These are phyloP conservation scores for Eupithecia subumbrata DNA, from an alignment of 2,888 invertebrate genomes.

Conservation along the genomic window DNA sequence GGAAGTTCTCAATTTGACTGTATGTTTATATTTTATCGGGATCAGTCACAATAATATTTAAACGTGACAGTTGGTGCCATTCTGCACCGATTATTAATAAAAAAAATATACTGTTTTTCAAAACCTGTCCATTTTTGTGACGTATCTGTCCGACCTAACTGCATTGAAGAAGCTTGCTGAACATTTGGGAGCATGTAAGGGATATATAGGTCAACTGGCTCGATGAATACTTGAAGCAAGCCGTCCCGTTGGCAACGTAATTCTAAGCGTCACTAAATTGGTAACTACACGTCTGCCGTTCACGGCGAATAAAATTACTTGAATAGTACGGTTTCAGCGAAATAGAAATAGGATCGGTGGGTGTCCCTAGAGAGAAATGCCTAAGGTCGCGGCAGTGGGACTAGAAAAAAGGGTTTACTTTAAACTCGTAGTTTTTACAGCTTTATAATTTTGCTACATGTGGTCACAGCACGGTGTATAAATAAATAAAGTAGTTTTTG, in stretches of 20 bases:
- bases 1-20: too few species aligned
- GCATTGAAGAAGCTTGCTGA: conserved; percentile 13
- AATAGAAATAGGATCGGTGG: conserved; percentile 33
- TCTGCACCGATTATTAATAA: not conserved
- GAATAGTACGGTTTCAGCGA: conserved; percentile 32
- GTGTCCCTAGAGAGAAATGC: conserved; percentile 16
- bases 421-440: conserved; percentile 12
- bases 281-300: conserved; percentile 30
- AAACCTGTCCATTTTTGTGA: not conserved
- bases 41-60: not conserved
- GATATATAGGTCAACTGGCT: conserved; percentile 41
- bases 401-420: conserved; percentile 20
- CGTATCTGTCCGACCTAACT: not conserved
- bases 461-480: not conserved
- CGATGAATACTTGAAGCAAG: conserved; percentile 44
- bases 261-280: conserved; percentile 35
- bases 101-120: not conserved
- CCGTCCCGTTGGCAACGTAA: conserved; percentile 28
- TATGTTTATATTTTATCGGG: too few species aligned
- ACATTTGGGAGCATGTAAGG: conserved; percentile 7
- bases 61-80: not conserved
- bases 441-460: not conserved
- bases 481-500: not conserved
- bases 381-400: conserved; percentile 7
- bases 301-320: conserved; percentile 35